Conservation (phyloP, 2,888 invertebrate genomes). For the Drosophila diplacantha region DNA sequence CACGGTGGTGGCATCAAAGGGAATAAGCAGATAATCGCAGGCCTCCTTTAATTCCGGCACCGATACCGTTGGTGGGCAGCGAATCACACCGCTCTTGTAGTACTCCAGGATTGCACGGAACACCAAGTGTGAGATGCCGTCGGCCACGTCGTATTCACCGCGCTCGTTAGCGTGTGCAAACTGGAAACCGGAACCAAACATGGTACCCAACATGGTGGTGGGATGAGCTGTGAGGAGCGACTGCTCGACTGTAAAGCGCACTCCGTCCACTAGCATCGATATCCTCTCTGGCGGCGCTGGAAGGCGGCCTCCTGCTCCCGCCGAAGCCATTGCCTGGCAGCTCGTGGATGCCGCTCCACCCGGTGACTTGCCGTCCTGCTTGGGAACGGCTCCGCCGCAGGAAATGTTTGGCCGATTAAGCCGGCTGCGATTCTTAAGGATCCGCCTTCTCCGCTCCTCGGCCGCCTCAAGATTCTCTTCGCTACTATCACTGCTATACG, state of each 20-base stretch:
- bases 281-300: slow-evolving; percentile 82
- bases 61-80: slow-evolving; percentile 96
- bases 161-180: slow-evolving; percentile 96
- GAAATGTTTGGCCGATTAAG: slow-evolving; percentile 66
- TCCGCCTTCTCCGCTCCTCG: slow-evolving; percentile 83
- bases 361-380: slow-evolving; percentile 55
- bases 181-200: slow-evolving; percentile 95
- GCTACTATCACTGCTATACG: slow-evolving; percentile 83
- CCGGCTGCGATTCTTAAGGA: slow-evolving; percentile 83
- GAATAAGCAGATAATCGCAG: slow-evolving; percentile 98
- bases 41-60: slow-evolving; percentile 98
- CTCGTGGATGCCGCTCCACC: slow-evolving; percentile 48
- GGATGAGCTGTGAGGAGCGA: slow-evolving; percentile 95
- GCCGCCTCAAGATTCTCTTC: slow-evolving; percentile 86
- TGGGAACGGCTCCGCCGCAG: slow-evolving; percentile 63
- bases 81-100: slow-evolving; percentile 93
- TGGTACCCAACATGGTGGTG: slow-evolving; percentile 99
- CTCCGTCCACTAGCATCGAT: slow-evolving; percentile 97
- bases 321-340: slow-evolving; percentile 23
- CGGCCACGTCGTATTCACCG: slow-evolving; percentile 98
- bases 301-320: slow-evolving; percentile 23
- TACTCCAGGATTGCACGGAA: slow-evolving; percentile 97
- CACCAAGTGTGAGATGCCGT: slow-evolving; percentile 96
- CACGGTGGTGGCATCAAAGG: slow-evolving; percentile 97
- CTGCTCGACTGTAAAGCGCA: slow-evolving; percentile 95